Evolutionary conservation across 2,888 invertebrate species (phyloP).

Genomic region (Hyposoter didymator): DNA sequence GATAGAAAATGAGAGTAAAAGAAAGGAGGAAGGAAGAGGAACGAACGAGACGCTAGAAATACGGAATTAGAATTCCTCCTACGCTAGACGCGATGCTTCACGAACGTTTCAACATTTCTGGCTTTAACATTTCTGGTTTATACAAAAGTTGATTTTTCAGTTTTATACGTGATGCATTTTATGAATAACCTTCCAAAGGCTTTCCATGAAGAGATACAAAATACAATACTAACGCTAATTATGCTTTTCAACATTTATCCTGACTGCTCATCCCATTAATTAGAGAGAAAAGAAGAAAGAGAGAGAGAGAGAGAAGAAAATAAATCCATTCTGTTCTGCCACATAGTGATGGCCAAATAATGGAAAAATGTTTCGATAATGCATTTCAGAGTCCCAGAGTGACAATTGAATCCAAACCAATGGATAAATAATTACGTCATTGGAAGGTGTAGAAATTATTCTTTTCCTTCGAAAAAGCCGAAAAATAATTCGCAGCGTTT

Average conservation of each 20-base stretch:
- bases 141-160: slow-evolving; percentile 23
- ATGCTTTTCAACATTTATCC: background rate
- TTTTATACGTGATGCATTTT: background rate
- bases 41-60: slow-evolving; percentile 48
- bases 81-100: slow-evolving; percentile 60
- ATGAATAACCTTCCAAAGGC: background rate
- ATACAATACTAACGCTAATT: background rate
- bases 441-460: too few relatives aligned
- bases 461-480: too few relatives aligned
- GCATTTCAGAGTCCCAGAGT: too few relatives aligned
- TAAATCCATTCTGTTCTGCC: background rate
- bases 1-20: slow-evolving; percentile 17
- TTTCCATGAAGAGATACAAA: background rate
- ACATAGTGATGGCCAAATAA: background rate
- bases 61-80: slow-evolving; percentile 70
- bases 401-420: too few relatives aligned
- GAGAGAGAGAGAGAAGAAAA: background rate
- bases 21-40: slow-evolving; percentile 19
- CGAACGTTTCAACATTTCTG: slow-evolving; percentile 43
- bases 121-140: slow-evolving; percentile 20
- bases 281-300: background rate
- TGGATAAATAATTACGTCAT: too few relatives aligned
- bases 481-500: too few relatives aligned
- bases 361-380: too few relatives aligned
- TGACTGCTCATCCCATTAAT: background rate